Evolutionary conservation across 2,888 invertebrate species (phyloP).

Genomic region (Eugnorisma glareosa): DNA sequence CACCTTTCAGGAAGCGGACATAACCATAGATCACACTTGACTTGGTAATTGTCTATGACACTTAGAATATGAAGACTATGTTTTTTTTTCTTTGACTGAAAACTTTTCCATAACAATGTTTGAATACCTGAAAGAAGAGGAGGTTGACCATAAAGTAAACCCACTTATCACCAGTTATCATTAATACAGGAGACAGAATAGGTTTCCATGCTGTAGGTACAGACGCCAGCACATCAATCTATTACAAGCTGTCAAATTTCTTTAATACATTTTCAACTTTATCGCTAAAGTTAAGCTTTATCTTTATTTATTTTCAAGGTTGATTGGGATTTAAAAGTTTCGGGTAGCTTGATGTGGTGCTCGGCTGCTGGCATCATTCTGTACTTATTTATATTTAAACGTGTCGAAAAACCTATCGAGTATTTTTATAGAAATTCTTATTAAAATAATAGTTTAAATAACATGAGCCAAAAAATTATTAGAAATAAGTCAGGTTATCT

Average conservation of each 20-base stretch:
- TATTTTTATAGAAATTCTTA: neutral
- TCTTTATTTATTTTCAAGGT: too few species aligned
- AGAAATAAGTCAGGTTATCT: neutral
- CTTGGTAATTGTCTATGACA: slow-evolving; percentile 57
- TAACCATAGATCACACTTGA: slow-evolving; percentile 48
- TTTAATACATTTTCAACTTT: too few species aligned
- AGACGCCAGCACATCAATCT: too few species aligned
- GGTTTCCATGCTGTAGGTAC: neutral
- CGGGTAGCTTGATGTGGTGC: too few species aligned
- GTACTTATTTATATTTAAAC: neutral
- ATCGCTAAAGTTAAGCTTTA: too few species aligned
- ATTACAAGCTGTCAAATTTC: too few species aligned
- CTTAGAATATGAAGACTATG: slow-evolving; percentile 26
- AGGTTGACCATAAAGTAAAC: neutral
- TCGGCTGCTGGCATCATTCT: too few species aligned
- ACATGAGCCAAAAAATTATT: neutral
- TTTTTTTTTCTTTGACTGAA: slow-evolving; percentile 9
- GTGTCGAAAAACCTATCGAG: neutral
- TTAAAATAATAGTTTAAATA: too few species aligned
- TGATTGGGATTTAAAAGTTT: too few species aligned
- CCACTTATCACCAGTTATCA: neutral
- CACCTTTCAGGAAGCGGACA: slow-evolving; percentile 63
- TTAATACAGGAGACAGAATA: neutral
- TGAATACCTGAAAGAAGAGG: neutral
- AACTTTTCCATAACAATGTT: slow-evolving; percentile 10